These are phyloP conservation scores for Columba janthina DNA, from an alignment of 2,113 vertebrate genomes.

Conservation along the genomic window DNA sequence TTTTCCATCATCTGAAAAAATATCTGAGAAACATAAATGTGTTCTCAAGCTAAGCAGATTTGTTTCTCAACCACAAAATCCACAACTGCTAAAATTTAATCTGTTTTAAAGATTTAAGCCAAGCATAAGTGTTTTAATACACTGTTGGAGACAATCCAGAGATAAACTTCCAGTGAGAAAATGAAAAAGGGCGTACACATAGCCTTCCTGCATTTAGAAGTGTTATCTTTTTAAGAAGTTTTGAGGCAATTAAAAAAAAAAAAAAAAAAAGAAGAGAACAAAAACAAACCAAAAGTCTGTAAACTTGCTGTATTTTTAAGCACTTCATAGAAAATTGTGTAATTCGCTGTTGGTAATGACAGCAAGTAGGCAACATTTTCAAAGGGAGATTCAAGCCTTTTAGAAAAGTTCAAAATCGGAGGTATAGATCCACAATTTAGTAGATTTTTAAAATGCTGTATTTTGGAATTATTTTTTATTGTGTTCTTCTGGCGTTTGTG, in stretches of 20 bases:
- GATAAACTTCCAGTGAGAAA: neutral
- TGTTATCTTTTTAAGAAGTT: neutral
- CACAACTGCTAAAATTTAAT: neutral
- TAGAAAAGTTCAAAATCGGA: neutral
- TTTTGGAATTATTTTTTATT: neutral
- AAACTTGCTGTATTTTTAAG: neutral
- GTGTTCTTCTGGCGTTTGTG: neutral
- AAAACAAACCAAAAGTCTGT: neutral
- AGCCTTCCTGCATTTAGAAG: neutral
- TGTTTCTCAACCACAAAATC: neutral
- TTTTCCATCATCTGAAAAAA: neutral
- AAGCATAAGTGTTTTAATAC: neutral
- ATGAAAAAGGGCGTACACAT: neutral
- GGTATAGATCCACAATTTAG: neutral
- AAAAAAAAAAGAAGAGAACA: no score
- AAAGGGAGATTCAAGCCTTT: neutral
- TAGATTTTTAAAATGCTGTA: neutral
- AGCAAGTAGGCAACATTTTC: neutral
- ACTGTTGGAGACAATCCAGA: neutral
- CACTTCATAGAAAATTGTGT: neutral
- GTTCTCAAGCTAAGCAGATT: neutral
- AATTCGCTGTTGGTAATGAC: neutral
- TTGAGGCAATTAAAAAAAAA: neutral
- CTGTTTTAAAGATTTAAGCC: neutral
- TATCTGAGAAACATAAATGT: neutral